Conservation (phyloP, 30 jellyfish, hydroid and myxozoan genomes). For the Morbakka virulenta region DNA sequence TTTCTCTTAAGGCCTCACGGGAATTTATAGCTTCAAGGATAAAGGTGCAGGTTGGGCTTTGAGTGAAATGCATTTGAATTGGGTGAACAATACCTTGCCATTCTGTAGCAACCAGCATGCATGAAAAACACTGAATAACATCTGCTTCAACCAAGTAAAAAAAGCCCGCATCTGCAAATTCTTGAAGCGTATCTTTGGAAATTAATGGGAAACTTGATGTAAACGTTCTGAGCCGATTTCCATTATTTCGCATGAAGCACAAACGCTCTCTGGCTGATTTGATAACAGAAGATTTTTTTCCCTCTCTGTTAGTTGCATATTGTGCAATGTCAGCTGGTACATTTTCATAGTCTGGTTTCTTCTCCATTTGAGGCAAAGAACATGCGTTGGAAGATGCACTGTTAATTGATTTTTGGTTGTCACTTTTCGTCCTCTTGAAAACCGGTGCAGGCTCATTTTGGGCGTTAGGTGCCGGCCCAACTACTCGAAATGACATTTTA, state of each 20-base stretch:
- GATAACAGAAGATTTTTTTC: neutral
- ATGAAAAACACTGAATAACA: constrained; percentile 25
- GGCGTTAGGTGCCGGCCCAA: too few relatives aligned
- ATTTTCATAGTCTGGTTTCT: neutral
- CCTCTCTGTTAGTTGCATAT: too few relatives aligned
- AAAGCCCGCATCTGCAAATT: constrained; percentile 25
- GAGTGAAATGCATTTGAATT: neutral
- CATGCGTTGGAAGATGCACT: too few relatives aligned
- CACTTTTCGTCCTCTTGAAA: too few relatives aligned
- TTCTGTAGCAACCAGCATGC: constrained; percentile 17
- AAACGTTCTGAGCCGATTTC: constrained; percentile 6
- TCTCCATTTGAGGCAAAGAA: neutral
- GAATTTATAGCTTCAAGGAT: neutral
- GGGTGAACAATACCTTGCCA: constrained; percentile 39
- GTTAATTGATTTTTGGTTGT: too few relatives aligned
- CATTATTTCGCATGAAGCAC: constrained; percentile 29
- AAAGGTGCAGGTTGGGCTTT: neutral
- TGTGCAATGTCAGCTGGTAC: neutral
- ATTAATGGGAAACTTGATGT: constrained; percentile 1
- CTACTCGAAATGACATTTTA: neutral
- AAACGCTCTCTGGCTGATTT: neutral
- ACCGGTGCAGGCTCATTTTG: too few relatives aligned
- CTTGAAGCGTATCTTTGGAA: constrained; percentile 10
- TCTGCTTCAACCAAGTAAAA: neutral
- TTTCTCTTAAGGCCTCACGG: neutral